Base-by-base conservation (phyloP, 1,140 invertebrate genomes). In the Vanessa atalanta region DNA sequence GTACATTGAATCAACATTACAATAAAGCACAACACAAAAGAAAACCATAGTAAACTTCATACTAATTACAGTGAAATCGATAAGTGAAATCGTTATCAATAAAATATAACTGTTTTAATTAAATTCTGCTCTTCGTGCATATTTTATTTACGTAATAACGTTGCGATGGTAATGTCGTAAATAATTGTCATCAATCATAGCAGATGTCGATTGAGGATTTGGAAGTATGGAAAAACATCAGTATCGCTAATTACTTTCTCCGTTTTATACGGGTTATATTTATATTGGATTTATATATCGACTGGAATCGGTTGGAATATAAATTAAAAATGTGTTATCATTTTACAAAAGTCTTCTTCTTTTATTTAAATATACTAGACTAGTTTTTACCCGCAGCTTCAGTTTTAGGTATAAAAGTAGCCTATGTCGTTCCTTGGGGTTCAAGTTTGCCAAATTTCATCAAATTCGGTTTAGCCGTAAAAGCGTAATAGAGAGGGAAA, bases 121-220 rank as follows among this genome's bases (percentile, higher is more conserved):
- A 65, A 65, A 72, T 65, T 57, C 50, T 26, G 50, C 51, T 55
- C 20, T 66, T 20, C 50, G 20, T 31, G 65, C 23, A 72, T 72
- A 72, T 72, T 57, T 72, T 64, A 64, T 72, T 65, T 20, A 57
- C 31, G 63, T 64, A 72, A 65, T 72, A 72, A 72, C 50, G 50
- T 60, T 55, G 20, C 70, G 50, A 53, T 47, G 31, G 51, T 43
- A 16, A 63, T 65, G 53, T 65, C 70, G 63, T 63, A 72, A 65
- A 53, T 53, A 53, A 72, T 65, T 65, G 61, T 63, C 60, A 65
- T 74, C 53, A 75, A 70, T 70, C 73, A 70, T 65, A 65, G 11
- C 15, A 50, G n/a, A 70, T 65, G 53, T 70, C 67, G 61, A 75
- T 75, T 75, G 70, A 75, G 66, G 48, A 64, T 60, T 70, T 69